These are phyloP conservation scores for Rotaria magnacalcarata DNA, from an alignment of 2,888 invertebrate species.

Conservation along the genomic window DNA sequence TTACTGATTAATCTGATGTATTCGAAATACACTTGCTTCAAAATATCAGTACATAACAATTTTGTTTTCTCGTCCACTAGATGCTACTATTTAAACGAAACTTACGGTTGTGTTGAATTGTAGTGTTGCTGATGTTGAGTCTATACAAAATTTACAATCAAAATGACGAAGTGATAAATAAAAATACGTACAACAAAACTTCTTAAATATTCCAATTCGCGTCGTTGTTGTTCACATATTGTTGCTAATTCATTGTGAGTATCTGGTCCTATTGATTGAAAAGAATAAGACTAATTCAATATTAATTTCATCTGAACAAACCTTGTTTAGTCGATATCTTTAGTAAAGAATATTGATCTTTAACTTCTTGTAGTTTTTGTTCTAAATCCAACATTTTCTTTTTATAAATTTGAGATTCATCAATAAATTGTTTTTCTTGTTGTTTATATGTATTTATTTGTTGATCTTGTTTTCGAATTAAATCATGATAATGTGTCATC, in stretches of 20 bases:
- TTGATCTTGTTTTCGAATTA: conserved; percentile 78
- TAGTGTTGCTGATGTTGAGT: neutral
- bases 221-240: conserved; percentile 25
- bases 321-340: conserved; percentile 7
- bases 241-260: neutral
- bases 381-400: conserved; percentile 50
- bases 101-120: neutral
- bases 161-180: no score
- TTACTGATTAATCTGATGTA: no score
- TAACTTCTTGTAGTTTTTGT: conserved; percentile 37
- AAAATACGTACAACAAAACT: neutral
- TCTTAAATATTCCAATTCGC: neutral
- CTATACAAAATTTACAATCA: neutral
- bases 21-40: no score
- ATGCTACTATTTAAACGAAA: neutral
- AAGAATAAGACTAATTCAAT: no score
- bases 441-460: conserved; percentile 50
- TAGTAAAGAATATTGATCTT: conserved; percentile 41
- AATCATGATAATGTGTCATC: conserved; percentile 76
- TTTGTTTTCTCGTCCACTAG: no score
- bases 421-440: conserved; percentile 50
- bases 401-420: conserved; percentile 52
- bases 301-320: neutral
- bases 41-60: no score
- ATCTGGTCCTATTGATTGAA: neutral